Conservation (phyloP, 2,797 vertebrate genomes). For the Melanotaenia maccullochi region DNA sequence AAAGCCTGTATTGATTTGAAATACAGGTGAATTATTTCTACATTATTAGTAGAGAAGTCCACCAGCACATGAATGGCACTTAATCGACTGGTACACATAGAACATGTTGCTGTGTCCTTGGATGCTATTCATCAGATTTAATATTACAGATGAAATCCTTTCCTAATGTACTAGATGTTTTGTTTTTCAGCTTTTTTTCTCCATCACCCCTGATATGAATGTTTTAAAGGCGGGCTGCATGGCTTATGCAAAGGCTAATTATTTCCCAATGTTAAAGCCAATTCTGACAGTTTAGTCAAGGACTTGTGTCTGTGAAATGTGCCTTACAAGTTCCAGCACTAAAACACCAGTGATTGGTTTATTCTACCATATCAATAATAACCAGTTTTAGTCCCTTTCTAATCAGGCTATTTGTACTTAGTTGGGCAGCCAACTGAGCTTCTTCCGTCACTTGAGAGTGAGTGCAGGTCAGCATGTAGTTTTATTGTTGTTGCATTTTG, state of each 20-base stretch:
- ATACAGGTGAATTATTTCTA: background rate
- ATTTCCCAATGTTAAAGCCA: background rate
- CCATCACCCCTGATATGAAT: too few relatives aligned
- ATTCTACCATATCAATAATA: background rate
- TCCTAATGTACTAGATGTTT: too few relatives aligned
- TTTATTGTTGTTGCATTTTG: background rate
- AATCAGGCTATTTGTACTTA: background rate
- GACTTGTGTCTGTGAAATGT: background rate
- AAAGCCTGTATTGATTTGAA: background rate
- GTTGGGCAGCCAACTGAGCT: background rate
- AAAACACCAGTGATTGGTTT: background rate
- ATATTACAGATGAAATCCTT: conserved; percentile 6
- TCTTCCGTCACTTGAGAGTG: background rate
- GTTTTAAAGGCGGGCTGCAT: background rate
- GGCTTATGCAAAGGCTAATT: background rate
- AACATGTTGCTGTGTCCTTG: conserved; percentile 6
- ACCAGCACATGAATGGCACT: background rate
- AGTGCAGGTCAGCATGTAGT: background rate
- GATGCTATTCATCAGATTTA: conserved; percentile 10
- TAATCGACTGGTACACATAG: background rate
- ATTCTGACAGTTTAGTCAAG: background rate
- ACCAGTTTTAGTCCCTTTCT: background rate
- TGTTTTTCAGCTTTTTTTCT: background rate
- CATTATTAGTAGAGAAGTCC: conserved; percentile 17
- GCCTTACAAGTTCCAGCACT: too few relatives aligned